These are phyloP conservation scores for Adelognathus sp. DNA, from an alignment of 2,888 invertebrate species.

Conservation along the genomic window DNA sequence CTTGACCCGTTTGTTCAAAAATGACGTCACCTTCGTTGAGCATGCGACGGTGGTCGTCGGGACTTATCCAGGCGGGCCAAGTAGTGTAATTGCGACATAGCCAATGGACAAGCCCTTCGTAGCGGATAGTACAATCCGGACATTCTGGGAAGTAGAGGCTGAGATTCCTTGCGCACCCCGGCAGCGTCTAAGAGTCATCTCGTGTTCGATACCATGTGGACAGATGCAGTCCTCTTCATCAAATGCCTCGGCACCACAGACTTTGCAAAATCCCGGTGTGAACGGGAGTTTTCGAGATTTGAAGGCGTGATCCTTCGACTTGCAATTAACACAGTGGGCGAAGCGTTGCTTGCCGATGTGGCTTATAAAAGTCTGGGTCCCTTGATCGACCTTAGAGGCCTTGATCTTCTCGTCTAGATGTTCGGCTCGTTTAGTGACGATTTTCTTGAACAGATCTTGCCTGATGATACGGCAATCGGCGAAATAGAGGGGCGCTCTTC, in stretches of 20 bases:
- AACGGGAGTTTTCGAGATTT: conserved; percentile 15
- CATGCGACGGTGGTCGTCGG: conserved; percentile 17
- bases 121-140: conserved; percentile 31
- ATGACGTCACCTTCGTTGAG: not conserved
- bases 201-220: conserved; percentile 47
- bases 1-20: not conserved
- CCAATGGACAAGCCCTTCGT: conserved; percentile 16
- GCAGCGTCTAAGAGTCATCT: conserved; percentile 25
- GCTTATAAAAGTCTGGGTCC: conserved; percentile 7
- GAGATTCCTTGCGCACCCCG: conserved; percentile 3
- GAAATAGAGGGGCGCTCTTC: not conserved
- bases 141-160: conserved; percentile 42
- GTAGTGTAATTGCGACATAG: conserved; percentile 16
- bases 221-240: conserved; percentile 31
- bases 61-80: conserved; percentile 14
- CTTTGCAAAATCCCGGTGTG: conserved; percentile 24
- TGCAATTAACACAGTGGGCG: conserved; percentile 7
- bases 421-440: not conserved
- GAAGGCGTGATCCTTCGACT: not conserved
- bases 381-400: not conserved
- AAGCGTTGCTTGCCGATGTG: not conserved
- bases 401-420: not conserved
- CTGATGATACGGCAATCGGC: not conserved
- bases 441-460: not conserved
- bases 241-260: conserved; percentile 25